Evolutionary conservation across 2,797 vertebrate genomes (phyloP), one percentile per base, ranked within the genome.

Genomic region (Gymnopithys bicolor): DNA sequence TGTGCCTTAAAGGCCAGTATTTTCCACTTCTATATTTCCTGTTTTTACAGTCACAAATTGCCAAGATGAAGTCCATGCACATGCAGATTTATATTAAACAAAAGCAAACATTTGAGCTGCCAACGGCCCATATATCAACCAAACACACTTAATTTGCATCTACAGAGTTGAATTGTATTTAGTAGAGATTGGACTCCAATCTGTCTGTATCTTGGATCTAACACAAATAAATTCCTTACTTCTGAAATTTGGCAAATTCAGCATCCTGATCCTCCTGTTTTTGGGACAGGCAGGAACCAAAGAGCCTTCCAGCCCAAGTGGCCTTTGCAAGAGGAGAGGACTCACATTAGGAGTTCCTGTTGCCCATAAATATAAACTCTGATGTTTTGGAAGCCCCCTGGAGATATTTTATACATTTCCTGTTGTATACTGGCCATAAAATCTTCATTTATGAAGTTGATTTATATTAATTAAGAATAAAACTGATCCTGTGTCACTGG

Each of bases 101-200:
- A 84, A 85, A 19, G 0, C 69, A 96, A 95, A 94, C 49, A 93
- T 86, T 94, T 84, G 9, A 46, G 33, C 32, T 94, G 88, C 80
- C 79, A 90, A 56, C 24, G 68, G 39, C 30, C 13, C 16, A 3
- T 5, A 11, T 53, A 62, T 52, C 63, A 60, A 60, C 16, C 35
- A 80, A 85, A 80, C 4, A 33, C 58, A 22, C 37, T 80, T 75
- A 28, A 75, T 85, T 82, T 70, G 19, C 24, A 63, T 70, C 51
- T 52, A 75, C 33, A 51, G 62, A 85, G 39, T 80, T 94, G 30
- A 14, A 58, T 77, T 74, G 60, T 58, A 81, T 84, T 93, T 87
- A 46, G 25, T 39, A 46, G 89, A 81, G 56, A 87, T 64, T 70
- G 67, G 56, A 28, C 46, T 56, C 15, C 79, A 81, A 60, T 75